phyloP scores from a whole-genome alignment of 1,140 invertebrate genomes.

The Drosophila serrata region DNA sequence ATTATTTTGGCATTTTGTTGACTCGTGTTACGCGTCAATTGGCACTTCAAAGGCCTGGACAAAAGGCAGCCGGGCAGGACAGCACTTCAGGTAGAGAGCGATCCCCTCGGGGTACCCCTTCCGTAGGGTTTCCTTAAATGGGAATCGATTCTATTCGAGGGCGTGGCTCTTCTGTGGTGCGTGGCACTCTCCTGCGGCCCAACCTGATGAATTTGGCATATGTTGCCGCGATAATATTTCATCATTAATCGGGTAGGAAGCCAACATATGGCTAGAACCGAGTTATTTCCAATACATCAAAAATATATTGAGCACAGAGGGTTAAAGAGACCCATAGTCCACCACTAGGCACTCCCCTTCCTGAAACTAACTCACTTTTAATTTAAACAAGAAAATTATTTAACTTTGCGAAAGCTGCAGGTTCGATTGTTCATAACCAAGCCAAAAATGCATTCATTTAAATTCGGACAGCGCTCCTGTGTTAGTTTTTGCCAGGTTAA shows the following conservation, averaged over 20 bases:
- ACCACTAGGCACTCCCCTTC: background rate
- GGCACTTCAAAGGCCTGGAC: slow-evolving; percentile 34
- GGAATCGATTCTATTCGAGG: slow-evolving; percentile 63
- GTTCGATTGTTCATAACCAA: too few relatives aligned
- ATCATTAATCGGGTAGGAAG: slow-evolving; percentile 14
- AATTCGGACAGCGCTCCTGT: too few relatives aligned
- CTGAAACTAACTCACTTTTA: background rate
- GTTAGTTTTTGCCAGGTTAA: too few relatives aligned
- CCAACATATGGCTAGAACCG: slow-evolving; percentile 45
- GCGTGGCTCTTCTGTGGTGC: slow-evolving; percentile 30
- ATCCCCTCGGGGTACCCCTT: slow-evolving; percentile 11
- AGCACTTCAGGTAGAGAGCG: slow-evolving; percentile 48
- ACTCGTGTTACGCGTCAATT: slow-evolving; percentile 75
- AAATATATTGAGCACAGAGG: background rate
- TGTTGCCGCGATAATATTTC: slow-evolving; percentile 50
- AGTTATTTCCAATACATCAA: background rate
- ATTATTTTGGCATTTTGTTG: slow-evolving; percentile 49
- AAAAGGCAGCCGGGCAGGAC: slow-evolving; percentile 1
- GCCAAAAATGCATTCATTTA: too few relatives aligned
- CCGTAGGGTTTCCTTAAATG: slow-evolving; percentile 64
- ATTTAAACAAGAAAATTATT: too few relatives aligned
- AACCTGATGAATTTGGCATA: slow-evolving; percentile 63
- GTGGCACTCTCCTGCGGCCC: slow-evolving; percentile 18
- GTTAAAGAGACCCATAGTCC: background rate
- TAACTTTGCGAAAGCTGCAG: too few relatives aligned